Evolutionary conservation across 2,797 vertebrate genomes (phyloP).

Genomic region (Pantherophis vulpinus): DNA sequence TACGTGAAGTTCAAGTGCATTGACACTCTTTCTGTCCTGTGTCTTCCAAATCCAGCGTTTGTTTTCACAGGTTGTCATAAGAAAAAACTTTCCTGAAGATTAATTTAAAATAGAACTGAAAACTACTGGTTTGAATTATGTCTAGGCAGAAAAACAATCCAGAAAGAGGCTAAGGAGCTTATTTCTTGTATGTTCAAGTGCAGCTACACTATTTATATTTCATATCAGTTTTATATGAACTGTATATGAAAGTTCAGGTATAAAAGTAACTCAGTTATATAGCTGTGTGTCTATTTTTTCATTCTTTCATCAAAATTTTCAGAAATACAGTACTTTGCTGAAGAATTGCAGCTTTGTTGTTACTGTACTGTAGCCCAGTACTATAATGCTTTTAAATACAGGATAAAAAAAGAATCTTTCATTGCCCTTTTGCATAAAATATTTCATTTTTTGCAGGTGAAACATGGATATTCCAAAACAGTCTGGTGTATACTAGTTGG

Average conservation of each 20-base stretch:
- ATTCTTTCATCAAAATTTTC: neutral
- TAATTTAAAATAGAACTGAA: neutral
- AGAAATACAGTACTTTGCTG: neutral
- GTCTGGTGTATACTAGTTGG: slow-evolving; percentile 93
- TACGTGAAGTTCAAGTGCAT: neutral
- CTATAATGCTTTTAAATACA: neutral
- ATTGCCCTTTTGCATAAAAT: slow-evolving; percentile 32
- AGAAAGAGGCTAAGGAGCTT: neutral
- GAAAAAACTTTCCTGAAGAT: neutral
- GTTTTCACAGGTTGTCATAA: neutral
- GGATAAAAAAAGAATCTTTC: slow-evolving; percentile 12
- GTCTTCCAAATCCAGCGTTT: neutral
- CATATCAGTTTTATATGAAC: neutral
- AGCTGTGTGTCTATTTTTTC: neutral
- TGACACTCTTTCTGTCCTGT: neutral
- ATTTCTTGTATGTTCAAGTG: neutral
- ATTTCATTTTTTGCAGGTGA: slow-evolving; percentile 79
- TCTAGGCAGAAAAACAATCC: neutral
- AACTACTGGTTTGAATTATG: neutral
- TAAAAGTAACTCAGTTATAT: neutral
- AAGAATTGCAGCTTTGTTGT: neutral
- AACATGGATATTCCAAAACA: slow-evolving; percentile 93
- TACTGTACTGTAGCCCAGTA: neutral
- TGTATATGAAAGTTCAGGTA: neutral
- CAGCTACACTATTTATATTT: neutral